A percentile compares a stretch with the other conserved stretches of the same genome.
phyloP scores from a whole-genome alignment of 2,113 vertebrate genomes.

The Sapayoa aenigma region DNA sequence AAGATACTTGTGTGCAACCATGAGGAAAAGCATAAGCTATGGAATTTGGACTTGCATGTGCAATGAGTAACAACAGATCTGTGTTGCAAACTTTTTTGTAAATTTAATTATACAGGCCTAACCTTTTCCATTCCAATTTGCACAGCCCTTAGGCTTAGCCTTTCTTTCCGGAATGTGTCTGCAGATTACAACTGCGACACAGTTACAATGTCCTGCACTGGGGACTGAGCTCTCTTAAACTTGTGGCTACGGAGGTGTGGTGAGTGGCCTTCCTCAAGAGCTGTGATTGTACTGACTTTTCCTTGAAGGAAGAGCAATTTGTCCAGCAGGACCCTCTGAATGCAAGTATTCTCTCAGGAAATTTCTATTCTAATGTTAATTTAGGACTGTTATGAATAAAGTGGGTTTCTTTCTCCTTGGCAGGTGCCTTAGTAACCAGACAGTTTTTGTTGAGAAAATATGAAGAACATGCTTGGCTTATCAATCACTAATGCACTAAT shows the following conservation, averaged over 20 bases:
- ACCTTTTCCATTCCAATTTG: background rate
- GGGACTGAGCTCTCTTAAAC: background rate
- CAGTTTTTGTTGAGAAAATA: background rate
- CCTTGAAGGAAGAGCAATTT: background rate
- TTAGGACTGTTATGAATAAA: background rate
- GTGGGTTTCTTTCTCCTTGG: background rate
- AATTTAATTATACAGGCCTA: background rate
- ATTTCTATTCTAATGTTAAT: background rate
- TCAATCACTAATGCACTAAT: background rate
- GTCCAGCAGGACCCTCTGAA: background rate
- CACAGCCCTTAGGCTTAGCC: fast-evolving
- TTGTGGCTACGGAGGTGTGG: background rate
- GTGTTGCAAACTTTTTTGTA: background rate
- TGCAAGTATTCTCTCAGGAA: background rate
- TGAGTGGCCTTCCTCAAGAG: background rate
- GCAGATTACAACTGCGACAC: background rate
- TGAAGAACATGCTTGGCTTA: background rate
- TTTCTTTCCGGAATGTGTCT: background rate
- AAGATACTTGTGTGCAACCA: background rate
- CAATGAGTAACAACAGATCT: background rate
- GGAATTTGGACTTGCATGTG: background rate
- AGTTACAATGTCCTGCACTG: background rate
- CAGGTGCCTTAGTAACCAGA: background rate
- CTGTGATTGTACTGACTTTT: background rate
- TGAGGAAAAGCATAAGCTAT: background rate